These are phyloP conservation scores for Chymomyza fuscimana DNA, from an alignment of 2,888 invertebrate genomes.

Conservation along the genomic window DNA sequence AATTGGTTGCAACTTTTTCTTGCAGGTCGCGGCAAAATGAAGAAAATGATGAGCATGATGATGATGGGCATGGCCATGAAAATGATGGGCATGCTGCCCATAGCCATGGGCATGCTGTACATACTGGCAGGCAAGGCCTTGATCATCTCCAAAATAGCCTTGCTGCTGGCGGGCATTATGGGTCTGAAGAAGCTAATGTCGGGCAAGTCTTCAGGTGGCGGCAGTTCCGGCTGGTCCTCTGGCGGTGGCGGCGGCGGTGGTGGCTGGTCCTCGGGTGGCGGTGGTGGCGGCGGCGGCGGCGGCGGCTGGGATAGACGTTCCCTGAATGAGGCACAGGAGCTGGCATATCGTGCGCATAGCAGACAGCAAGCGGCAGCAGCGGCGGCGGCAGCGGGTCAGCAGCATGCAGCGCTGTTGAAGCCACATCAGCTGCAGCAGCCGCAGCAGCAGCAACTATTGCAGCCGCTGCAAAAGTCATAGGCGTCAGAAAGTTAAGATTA, in stretches of 20 bases:
- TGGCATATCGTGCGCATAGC: slow-evolving; percentile 86
- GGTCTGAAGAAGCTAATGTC: slow-evolving; percentile 89
- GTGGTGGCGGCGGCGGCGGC: slow-evolving; percentile 82
- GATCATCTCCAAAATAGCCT: slow-evolving; percentile 88
- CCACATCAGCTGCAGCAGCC: slow-evolving; percentile 41
- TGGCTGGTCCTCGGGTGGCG: slow-evolving; percentile 80
- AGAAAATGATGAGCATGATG: slow-evolving; percentile 95
- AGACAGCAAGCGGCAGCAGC: slow-evolving; percentile 76
- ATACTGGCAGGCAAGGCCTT: slow-evolving; percentile 92
- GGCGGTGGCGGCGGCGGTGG: slow-evolving; percentile 80
- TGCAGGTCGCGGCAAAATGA: slow-evolving; percentile 91
- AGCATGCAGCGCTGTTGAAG: slow-evolving; percentile 8
- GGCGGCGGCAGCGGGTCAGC: slow-evolving; percentile 41
- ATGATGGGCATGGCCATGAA: slow-evolving; percentile 93
- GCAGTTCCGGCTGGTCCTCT: slow-evolving; percentile 81
- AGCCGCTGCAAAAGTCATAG: slow-evolving; percentile 58
- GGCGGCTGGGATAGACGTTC: slow-evolving; percentile 87
- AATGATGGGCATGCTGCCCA: slow-evolving; percentile 89
- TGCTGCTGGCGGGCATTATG: slow-evolving; percentile 89
- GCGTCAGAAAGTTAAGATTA: slow-evolving; percentile 22
- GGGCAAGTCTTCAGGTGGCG: slow-evolving; percentile 83
- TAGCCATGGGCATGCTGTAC: slow-evolving; percentile 90
- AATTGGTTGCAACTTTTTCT: slow-evolving; percentile 16
- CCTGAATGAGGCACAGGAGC: slow-evolving; percentile 82
- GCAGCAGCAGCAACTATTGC: slow-evolving; percentile 36